Evolutionary conservation across 2,113 vertebrate genomes (phyloP), one percentile per base, ranked within the genome.

Genomic region (Lophius piscatorius): DNA sequence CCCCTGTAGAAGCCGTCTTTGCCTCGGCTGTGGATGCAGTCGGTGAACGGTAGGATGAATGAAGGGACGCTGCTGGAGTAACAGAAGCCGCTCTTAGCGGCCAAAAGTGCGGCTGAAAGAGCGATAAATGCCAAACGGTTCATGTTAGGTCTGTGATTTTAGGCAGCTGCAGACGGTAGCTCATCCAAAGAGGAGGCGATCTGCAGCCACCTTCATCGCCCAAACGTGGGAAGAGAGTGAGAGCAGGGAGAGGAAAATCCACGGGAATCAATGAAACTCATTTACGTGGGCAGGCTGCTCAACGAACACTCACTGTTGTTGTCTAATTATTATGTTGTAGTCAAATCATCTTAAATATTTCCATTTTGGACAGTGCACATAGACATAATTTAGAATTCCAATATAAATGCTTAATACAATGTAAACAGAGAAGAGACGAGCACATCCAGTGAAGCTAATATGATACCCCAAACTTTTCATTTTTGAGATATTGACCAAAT

Each of bases 1-100:
- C 92, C 91, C 47, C 82, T 81, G 83, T 92, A 90, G 38, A 77
- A 87, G 1, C 80, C 92, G 40, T 87, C 84, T n/a, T 60, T 81
- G 5, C 89, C 90, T 16, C 83, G 84, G 74, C 89, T 90, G 17
- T 76, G 87, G 3, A 80, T 69, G 76, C 92, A 95, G 58, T 76
- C 80, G 2, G 68, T 80, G 63, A 84, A 80, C 54, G 66, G 87
- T 38, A 38, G 80, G 68, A 82, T 79, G 72, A 82, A 68, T 57
- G 80, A 81, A 4, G 81, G 80, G 9, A 78, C 74, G 72, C 83
- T 74, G 76, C 81, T 69, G 63, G 72, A 49, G 17, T 4, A 21
- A 45, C 68, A 61, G 41, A 31, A 38, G 64, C 64, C 33, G 41
- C 56, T 28, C 5, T 63, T 55, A 44, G 61, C 69, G 13, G 54